Evolutionary conservation across 2,888 invertebrate species (phyloP).

Genomic region (Nezara viridula): DNA sequence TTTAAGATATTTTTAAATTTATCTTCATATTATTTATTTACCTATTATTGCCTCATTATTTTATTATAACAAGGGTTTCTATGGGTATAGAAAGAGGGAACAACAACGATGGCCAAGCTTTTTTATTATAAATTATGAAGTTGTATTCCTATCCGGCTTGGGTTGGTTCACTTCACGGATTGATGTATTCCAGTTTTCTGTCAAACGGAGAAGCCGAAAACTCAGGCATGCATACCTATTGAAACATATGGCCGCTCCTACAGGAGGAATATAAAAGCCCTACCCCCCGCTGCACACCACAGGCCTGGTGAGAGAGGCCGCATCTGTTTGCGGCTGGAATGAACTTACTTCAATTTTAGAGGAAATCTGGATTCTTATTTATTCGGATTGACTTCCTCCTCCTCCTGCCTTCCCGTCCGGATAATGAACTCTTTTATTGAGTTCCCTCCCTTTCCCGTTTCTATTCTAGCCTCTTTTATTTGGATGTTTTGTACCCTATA

Average conservation of each 20-base stretch:
- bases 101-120: too few species aligned
- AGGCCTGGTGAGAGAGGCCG: not conserved
- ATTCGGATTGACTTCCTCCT: conserved; percentile 14
- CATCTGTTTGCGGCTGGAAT: not conserved
- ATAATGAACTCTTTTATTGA: not conserved
- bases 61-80: too few species aligned
- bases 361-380: conserved; percentile 15
- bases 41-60: too few species aligned
- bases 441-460: not conserved
- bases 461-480: not conserved
- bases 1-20: too few species aligned
- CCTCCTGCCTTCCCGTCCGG: not conserved
- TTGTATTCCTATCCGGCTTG: too few species aligned
- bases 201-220: too few species aligned
- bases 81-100: too few species aligned
- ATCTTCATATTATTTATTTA: too few species aligned
- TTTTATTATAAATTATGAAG: too few species aligned
- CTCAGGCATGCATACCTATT: not conserved
- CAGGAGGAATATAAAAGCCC: not conserved
- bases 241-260: not conserved
- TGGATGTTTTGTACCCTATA: too few species aligned
- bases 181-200: too few species aligned
- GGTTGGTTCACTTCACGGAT: too few species aligned
- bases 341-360: not conserved
- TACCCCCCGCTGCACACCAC: not conserved